phyloP scores from a whole-genome alignment of 2,888 invertebrate species.

The Sclerodermus sp. region DNA sequence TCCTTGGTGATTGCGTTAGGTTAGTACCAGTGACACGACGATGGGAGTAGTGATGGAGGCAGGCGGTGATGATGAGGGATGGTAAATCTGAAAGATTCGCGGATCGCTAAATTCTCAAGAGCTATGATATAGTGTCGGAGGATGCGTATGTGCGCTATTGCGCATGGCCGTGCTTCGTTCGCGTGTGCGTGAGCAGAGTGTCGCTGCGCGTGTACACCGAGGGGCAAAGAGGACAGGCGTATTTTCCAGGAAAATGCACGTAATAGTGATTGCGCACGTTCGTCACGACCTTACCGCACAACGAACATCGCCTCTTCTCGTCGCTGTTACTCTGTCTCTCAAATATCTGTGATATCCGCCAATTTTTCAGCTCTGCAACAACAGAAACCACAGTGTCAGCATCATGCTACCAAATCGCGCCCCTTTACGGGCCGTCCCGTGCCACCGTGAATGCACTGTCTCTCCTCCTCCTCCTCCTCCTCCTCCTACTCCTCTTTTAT shows the following conservation, averaged over 20 bases:
- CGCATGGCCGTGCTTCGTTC: constrained; percentile 61
- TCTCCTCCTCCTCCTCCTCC: constrained; percentile 2
- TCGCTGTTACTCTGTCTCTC: constrained; percentile 63
- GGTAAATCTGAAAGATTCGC: no score
- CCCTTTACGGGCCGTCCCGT: background rate
- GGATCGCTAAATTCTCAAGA: no score
- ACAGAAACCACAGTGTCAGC: constrained; percentile 52
- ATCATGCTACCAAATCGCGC: constrained; percentile 18
- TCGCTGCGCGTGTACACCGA: constrained; percentile 65
- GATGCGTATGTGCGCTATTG: constrained; percentile 28
- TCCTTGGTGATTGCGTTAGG: no score
- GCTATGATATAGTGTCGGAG: no score
- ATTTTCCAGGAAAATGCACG: constrained; percentile 65
- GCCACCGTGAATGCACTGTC: background rate
- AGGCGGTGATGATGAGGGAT: no score
- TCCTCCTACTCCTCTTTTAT: constrained; percentile 5
- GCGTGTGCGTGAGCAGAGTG: constrained; percentile 63
- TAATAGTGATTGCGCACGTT: constrained; percentile 67
- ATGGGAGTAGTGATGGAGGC: no score
- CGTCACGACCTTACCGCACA: constrained; percentile 66
- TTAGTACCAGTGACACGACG: no score
- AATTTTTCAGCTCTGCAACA: constrained; percentile 63
- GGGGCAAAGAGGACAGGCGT: constrained; percentile 63
- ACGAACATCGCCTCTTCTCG: constrained; percentile 63
- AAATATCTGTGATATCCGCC: constrained; percentile 64